Evolutionary conservation across 1,140 invertebrate genomes (phyloP), one percentile per base, ranked within the genome.

Genomic region (Scaptomyza montana): DNA sequence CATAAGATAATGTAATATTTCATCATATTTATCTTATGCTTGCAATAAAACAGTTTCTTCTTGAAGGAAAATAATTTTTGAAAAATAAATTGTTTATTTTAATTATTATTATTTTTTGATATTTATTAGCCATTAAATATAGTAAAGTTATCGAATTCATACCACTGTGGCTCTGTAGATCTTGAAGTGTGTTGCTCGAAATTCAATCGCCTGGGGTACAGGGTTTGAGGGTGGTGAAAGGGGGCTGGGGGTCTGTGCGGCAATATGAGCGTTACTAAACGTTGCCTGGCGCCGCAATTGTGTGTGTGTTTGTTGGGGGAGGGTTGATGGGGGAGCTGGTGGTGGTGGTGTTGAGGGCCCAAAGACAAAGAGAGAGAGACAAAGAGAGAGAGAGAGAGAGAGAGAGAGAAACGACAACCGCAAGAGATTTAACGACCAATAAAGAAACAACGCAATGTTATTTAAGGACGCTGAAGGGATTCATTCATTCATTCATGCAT

Each of bases 351-450:
- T 54, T 55, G 60, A 49, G 13, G 33, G 39, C 36, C 46, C 28
- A 25, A 41, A 71, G 50, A 53, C 39, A 61, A 47, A 51, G 66
- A 69, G 55, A 76, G 80, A 41, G 12, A 12, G 12, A 8, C 0
- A 6, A 9, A 9, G 33, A n/a, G 39, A 41, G 30, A 7, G 6
- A 30, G 30, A 7, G 30, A 30, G 30, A 5, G 2, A 5, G 30
- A 5, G 5, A 33, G 30, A 7, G 12, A 12, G 39, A 79, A 7
- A 84, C 77, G 77, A 89, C 79, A 89, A 89, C 84, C 84, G 84
- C 84, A 89, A 89, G 84, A 89, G 84, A 89, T 89, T 89, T 89
- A 89, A 89, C 84, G 84, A 89, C 72, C 84, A 89, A 89, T 89
- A 89, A 89, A 89, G 82, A n/a, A 86, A 86, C 78, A 86, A 77